Evolutionary conservation across 2,797 vertebrate genomes (phyloP), one percentile per base, ranked within the genome.

Genomic region (Poeciliopsis presidionis): DNA sequence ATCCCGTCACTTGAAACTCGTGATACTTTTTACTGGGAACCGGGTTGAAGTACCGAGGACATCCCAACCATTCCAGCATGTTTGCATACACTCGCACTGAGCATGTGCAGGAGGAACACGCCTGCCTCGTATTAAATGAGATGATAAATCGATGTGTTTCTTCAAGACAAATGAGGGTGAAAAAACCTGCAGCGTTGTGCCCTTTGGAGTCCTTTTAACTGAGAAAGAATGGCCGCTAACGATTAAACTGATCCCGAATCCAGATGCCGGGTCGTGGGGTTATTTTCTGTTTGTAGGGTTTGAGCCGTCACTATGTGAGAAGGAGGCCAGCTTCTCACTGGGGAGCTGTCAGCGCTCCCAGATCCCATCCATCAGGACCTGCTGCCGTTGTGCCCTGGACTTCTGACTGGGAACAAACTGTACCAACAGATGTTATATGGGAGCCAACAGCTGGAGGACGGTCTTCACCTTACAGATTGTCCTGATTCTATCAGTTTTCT

Each of bases 1-100:
- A 82, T 73, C 70, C 83, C 81, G 92, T 89, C 90, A 94, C 84
- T 80, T 86, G 94, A 93, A 81, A 86, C 92, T 81, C 33, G 7
- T 76, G 80, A 84, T 86, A 84, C 81, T 82, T 87, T 85, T 83
- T 79, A 30, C 84, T 79, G n/a, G 85, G 88, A 84, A 90, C 79
- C 74, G 77, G 76, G 84, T 63, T 46, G 85, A 53, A 72, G 84
- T 80, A 82, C 78, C 79, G 76, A 67, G 78, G 67, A 89, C 80
- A 82, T 89, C 78, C 83, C 76, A 80, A 59, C 76, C 81, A 86
- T 82, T 83, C 72, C 9, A 1, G 61, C 41, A 81, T 89, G 76
- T 87, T 81, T 86, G 28, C 86, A 82, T 72, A 85, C 84, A 86
- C 87, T 82, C 80, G 81, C 78, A 73, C 69, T 0, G 13, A 73